These are phyloP conservation scores for Bombus breviceps DNA, from an alignment of 1,140 invertebrate species.

Conservation along the genomic window DNA sequence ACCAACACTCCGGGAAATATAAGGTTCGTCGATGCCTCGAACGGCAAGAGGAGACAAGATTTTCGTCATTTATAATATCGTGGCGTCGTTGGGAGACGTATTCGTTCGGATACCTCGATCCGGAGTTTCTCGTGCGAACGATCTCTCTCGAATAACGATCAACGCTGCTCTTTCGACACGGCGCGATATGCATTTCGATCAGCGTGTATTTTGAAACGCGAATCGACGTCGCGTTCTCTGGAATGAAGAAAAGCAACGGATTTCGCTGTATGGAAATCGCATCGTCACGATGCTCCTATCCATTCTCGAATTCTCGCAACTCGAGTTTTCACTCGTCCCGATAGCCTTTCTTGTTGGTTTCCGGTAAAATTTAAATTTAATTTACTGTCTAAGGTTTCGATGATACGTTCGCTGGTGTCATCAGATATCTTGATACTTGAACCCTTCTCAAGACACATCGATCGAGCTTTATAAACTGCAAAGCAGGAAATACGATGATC, in stretches of 20 bases:
- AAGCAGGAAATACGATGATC: too few relatives aligned
- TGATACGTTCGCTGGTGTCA: not conserved
- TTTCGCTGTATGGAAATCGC: not conserved
- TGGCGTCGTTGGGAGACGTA: not conserved
- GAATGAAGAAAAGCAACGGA: conserved; percentile 3
- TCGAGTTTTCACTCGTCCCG: not conserved
- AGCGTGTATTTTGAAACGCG: not conserved
- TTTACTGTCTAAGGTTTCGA: not conserved
- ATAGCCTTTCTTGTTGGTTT: not conserved
- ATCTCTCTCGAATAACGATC: conserved; percentile 1
- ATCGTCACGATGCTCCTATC: not conserved
- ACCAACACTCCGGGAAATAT: conserved; percentile 22
- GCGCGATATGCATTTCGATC: not conserved
- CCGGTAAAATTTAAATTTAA: not conserved
- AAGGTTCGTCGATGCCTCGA: not conserved
- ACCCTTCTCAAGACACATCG: too few relatives aligned
- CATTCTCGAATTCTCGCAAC: not conserved
- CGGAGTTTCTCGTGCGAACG: not conserved
- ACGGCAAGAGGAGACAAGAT: too few relatives aligned
- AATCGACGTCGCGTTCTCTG: not conserved
- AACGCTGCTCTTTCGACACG: not conserved
- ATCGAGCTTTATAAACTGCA: too few relatives aligned
- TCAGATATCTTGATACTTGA: too few relatives aligned
- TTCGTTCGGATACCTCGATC: not conserved
- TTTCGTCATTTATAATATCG: not conserved